These are phyloP conservation scores for Leucosticte australis DNA, from an alignment of 2,113 vertebrate species.

Conservation along the genomic window DNA sequence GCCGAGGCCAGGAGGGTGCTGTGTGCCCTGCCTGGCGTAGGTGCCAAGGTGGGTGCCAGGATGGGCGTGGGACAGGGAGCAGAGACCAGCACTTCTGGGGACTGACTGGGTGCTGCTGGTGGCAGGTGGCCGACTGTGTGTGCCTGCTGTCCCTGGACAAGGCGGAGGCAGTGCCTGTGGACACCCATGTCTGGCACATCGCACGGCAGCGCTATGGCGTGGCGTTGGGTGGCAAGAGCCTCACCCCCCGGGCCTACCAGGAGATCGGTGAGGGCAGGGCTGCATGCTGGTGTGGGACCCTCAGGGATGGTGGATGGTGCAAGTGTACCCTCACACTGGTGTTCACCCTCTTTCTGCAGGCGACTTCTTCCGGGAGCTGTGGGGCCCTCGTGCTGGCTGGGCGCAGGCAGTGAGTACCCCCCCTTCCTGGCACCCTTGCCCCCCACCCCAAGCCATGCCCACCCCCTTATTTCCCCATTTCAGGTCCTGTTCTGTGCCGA, in stretches of 20 bases:
- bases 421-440: background rate
- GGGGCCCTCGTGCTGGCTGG: slow-evolving; percentile 93
- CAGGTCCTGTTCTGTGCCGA: slow-evolving; percentile 93
- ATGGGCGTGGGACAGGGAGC: rapidly evolving
- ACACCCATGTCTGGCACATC: slow-evolving; percentile 93
- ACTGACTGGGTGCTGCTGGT: background rate
- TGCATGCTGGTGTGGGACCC: rapidly evolving
- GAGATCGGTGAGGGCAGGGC: slow-evolving; percentile 81
- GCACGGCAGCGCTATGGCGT: slow-evolving; percentile 84
- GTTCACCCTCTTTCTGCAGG: slow-evolving; percentile 72
- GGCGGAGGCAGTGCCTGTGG: slow-evolving; percentile 87
- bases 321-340: rapidly evolving
- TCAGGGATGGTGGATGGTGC: too few species aligned
- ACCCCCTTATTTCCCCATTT: background rate
- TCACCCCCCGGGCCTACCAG: slow-evolving; percentile 81
- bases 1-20: slow-evolving; percentile 81
- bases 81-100: rapidly evolving
- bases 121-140: slow-evolving; percentile 94
- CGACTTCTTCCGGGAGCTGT: slow-evolving; percentile 86
- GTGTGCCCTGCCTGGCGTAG: slow-evolving; percentile 87
- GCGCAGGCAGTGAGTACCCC: slow-evolving; percentile 88
- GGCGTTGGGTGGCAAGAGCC: slow-evolving; percentile 69
- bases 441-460: rapidly evolving
- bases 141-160: slow-evolving; percentile 95
- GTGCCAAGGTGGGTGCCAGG: slow-evolving; percentile 80